A percentile compares a stretch with the other conserved stretches of the same genome.
These are phyloP conservation scores for Sylvicapra grimmia DNA, from an alignment of 2,113 vertebrate genomes.

Conservation along the genomic window DNA sequence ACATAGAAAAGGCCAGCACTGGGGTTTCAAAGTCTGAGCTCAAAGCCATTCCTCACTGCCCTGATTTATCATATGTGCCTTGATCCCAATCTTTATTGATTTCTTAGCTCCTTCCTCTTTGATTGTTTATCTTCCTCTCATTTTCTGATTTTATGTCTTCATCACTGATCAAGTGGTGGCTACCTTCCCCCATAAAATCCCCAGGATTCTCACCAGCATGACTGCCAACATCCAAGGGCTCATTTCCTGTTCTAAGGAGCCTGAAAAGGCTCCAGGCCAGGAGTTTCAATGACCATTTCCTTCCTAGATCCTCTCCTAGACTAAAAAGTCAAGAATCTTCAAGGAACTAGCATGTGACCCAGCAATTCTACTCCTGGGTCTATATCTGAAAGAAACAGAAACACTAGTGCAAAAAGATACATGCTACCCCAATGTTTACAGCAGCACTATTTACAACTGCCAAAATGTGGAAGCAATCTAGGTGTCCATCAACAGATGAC, in stretches of 20 bases:
- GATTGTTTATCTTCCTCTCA: neutral
- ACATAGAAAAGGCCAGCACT: rapidly evolving
- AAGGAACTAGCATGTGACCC: neutral
- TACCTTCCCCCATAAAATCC: neutral
- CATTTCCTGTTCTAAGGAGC: neutral
- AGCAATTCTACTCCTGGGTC: neutral
- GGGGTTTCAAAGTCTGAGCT: neutral
- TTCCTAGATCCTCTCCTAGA: neutral
- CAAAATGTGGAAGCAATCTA: neutral
- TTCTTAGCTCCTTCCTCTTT: neutral
- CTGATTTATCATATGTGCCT: rapidly evolving
- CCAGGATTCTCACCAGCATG: neutral
- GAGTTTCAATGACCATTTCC: neutral
- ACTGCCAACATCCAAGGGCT: neutral
- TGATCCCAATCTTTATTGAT: neutral
- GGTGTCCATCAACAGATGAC: neutral
- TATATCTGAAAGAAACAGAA: neutral
- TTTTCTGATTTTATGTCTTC: neutral
- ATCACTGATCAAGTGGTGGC: neutral
- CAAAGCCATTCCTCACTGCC: rapidly evolving
- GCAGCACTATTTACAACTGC: neutral
- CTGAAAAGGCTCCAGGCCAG: neutral
- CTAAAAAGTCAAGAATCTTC: neutral
- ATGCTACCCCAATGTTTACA: too few species aligned
- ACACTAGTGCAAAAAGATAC: neutral